Evolutionary conservation across 2,888 invertebrate genomes (phyloP), one percentile per base, ranked within the genome.

Genomic region (Drosophila barbarae): DNA sequence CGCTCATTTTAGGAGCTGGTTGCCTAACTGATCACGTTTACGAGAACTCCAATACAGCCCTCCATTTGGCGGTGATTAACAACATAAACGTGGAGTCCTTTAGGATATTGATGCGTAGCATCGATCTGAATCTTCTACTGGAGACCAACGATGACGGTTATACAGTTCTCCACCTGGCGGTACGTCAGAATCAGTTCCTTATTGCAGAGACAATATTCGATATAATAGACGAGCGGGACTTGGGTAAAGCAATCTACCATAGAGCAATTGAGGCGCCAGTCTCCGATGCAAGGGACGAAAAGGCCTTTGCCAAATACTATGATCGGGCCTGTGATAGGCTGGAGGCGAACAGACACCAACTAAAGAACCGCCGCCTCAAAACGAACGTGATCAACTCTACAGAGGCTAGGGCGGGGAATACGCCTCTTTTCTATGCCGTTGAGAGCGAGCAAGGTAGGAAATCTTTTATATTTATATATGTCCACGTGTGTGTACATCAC

Each of bases 11-110:
- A 1, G 63, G 69, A 3, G 73, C 79, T 4, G 76, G 83, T 13
- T 64, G 83, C 2, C 35, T 82, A 13, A 50, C 84, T 2, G 80
- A 86, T 36, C 74, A 72, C 18, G 42, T 85, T 3, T 88, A 89
- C 55, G 73, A 76, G 9, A 75, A 87, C 6, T 77, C 80, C 8
- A 89, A 89, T 49, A 89, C 83, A 10, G 75, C 84, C 3, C 41
- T 89, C 13, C 89, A 89, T 59, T 60, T 89, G 52, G 88, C 88
- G 3, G 72, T 89, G 8, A 65, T 82, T 0, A 81, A 88, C 65
- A 79, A 87, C 30, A 63, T 77, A 8, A 69, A 76, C 12, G 15
- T 78, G 2, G 61, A 81, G 38, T 78, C 85, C 2, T 54, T 89
- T 26, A 68, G 71, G 9, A 61, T 73, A 5, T 64, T 89, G 7